Evolutionary conservation across 92 coral and sea anemone genomes (phyloP).

Genomic region (Umimayanthus kanabou): DNA sequence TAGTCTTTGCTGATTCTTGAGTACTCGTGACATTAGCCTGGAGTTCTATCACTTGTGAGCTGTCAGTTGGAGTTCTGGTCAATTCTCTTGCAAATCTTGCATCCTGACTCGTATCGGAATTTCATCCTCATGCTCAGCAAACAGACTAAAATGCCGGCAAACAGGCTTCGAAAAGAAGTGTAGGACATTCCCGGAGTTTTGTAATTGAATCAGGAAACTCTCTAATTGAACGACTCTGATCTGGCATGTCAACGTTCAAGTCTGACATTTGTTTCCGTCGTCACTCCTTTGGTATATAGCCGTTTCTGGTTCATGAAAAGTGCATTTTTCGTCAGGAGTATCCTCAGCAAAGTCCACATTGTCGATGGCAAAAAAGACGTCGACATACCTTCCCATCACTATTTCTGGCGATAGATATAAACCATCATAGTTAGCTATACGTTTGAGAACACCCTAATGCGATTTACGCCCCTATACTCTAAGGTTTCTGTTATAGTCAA

Average conservation of each 20-base stretch:
- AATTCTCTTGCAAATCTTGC: no score
- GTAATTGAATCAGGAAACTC: no score
- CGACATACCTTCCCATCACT: conserved; percentile 56
- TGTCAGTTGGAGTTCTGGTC: no score
- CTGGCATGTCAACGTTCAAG: not conserved
- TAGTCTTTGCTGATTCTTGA: no score
- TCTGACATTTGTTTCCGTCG: conserved; percentile 22
- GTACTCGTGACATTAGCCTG: not conserved
- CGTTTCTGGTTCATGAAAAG: conserved; percentile 66
- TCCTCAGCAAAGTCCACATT: conserved; percentile 70
- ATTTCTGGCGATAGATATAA: conserved; percentile 64
- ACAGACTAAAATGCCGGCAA: not conserved
- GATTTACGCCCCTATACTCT: conserved; percentile 65
- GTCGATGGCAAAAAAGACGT: conserved; percentile 65
- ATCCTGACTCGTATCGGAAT: no score
- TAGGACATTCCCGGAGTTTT: no score
- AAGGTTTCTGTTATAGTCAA: conserved; percentile 61
- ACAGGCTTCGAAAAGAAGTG: no score
- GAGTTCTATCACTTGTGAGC: no score
- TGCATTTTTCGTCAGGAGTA: conserved; percentile 58
- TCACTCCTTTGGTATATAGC: conserved; percentile 57
- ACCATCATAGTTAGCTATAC: conserved; percentile 55
- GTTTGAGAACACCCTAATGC: conserved; percentile 53
- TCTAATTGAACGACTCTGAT: no score
- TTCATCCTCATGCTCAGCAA: no score